phyloP scores from a whole-genome alignment of 2,113 vertebrate genomes.

The Chinchilla lanigera region DNA sequence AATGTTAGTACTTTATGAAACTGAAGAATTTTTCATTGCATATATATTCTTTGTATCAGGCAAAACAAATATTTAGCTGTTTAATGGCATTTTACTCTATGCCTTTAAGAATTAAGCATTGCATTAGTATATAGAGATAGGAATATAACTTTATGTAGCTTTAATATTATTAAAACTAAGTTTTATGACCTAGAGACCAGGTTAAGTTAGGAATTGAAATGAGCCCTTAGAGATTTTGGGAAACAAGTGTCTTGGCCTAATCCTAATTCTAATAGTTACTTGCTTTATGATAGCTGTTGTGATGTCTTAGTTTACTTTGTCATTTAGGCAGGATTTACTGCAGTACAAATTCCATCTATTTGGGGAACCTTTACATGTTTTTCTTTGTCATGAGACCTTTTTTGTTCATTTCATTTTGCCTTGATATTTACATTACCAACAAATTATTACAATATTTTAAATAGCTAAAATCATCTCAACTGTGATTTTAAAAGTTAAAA shows the following conservation, averaged over 20 bases:
- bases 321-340: not conserved
- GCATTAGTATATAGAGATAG: not conserved
- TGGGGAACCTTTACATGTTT: not conserved
- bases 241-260: not conserved
- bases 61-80: not conserved
- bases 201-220: constrained; percentile 17
- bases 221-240: not conserved
- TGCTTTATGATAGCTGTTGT: not conserved
- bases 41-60: constrained; percentile 10
- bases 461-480: not conserved
- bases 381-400: not conserved
- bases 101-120: not conserved
- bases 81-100: not conserved
- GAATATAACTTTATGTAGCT: not conserved
- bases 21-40: not conserved
- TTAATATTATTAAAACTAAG: not conserved
- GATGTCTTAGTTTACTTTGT: not conserved
- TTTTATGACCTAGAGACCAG: not conserved
- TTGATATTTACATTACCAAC: not conserved
- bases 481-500: constrained; percentile 24
- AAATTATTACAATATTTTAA: constrained; percentile 4
- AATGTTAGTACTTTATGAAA: not conserved
- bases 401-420: not conserved
- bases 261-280: not conserved
- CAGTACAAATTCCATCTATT: not conserved